A percentile compares a stretch with the other conserved stretches of the same genome.
These are phyloP conservation scores for Invenusta paracnida DNA, from an alignment of 2,888 invertebrate species.

Conservation along the genomic window DNA sequence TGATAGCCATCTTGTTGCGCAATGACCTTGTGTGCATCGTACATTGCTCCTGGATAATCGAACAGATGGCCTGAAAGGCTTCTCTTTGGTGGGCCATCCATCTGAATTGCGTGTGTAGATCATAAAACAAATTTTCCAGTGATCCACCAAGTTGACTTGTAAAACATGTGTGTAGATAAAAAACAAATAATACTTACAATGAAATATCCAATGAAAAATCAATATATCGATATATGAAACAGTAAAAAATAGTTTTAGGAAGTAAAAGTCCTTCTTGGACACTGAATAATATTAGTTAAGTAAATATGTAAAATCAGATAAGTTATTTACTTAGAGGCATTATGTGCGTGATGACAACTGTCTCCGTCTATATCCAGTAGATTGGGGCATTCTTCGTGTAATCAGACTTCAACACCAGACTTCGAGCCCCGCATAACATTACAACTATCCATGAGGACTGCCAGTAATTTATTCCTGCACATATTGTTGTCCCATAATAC, in stretches of 20 bases:
- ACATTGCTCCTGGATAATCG: neutral
- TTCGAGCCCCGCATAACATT: neutral
- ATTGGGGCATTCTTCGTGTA: neutral
- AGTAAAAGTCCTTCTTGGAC: too few species aligned
- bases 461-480: neutral
- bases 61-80: neutral
- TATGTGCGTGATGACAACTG: neutral
- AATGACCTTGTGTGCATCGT: neutral
- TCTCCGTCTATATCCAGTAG: neutral
- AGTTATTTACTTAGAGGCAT: too few species aligned
- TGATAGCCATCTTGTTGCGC: neutral
- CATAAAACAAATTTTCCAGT: neutral
- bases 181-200: too few species aligned
- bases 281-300: too few species aligned
- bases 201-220: too few species aligned
- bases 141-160: neutral
- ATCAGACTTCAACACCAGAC: neutral
- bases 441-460: neutral
- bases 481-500: neutral
- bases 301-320: too few species aligned
- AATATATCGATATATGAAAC: too few species aligned
- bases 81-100: neutral
- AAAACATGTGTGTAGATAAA: too few species aligned
- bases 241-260: too few species aligned
- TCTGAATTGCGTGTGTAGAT: neutral